Conservation (phyloP, 2,888 invertebrate species). For the Lochmaea crataegi region DNA sequence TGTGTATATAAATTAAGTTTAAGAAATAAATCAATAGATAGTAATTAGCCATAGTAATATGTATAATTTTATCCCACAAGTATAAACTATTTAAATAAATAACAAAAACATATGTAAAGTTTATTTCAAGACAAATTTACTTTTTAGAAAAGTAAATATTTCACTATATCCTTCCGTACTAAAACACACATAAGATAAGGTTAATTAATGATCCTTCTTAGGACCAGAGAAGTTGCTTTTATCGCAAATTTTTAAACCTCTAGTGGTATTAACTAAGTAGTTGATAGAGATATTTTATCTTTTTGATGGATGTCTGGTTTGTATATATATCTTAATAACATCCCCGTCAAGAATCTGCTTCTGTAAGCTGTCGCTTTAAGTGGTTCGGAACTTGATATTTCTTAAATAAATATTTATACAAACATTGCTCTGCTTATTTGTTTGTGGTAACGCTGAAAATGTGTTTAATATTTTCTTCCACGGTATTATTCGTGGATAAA, state of each 20-base stretch:
- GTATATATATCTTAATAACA: conserved; percentile 28
- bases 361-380: conserved; percentile 32
- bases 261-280: background rate
- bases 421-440: conserved; percentile 24
- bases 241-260: background rate
- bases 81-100: no score
- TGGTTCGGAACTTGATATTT: conserved; percentile 28
- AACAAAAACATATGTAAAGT: no score
- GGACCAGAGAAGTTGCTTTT: background rate
- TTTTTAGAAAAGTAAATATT: background rate
- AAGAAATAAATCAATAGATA: no score
- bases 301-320: conserved; percentile 27
- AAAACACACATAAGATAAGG: background rate
- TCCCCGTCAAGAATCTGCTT: conserved; percentile 24
- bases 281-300: background rate
- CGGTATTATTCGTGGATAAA: background rate
- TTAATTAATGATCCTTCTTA: background rate
- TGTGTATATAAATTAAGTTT: no score
- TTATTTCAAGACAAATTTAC: background rate
- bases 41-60: no score
- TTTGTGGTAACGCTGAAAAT: conserved; percentile 12
- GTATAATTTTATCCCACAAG: no score
- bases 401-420: conserved; percentile 36
- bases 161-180: background rate
- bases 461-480: background rate